Evolutionary conservation across 2,888 invertebrate species (phyloP).

Genomic region (Phasia obesa): DNA sequence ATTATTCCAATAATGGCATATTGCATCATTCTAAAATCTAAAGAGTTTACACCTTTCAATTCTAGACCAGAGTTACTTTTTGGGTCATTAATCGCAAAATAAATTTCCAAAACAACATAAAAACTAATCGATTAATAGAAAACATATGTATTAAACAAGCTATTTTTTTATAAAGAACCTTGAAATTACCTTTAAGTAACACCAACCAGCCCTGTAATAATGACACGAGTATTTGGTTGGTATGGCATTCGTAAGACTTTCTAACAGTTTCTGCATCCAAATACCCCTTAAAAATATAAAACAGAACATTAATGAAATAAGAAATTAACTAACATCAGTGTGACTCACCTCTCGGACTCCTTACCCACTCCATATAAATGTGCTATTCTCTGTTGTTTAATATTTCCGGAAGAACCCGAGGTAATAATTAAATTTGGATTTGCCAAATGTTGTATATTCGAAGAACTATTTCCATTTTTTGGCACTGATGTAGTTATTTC

Average conservation of each 20-base stretch:
- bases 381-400: constrained; percentile 79
- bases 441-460: constrained; percentile 74
- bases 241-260: constrained; percentile 87
- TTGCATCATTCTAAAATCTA: too few species aligned
- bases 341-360: constrained; percentile 79
- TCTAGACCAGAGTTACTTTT: too few species aligned
- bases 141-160: neutral
- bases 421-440: constrained; percentile 81
- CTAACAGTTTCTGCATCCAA: constrained; percentile 92
- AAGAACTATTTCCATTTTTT: constrained; percentile 75
- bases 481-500: constrained; percentile 81
- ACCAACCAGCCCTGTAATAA: constrained; percentile 91
- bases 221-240: constrained; percentile 87
- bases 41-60: too few species aligned
- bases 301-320: neutral
- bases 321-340: neutral
- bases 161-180: neutral
- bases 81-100: too few species aligned
- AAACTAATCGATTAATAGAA: too few species aligned
- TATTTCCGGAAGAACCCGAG: constrained; percentile 79
- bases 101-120: too few species aligned
- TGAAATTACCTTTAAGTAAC: constrained; percentile 86
- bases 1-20: too few species aligned
- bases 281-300: constrained; percentile 82
- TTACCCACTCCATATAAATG: constrained; percentile 82